A percentile compares a stretch with the other conserved stretches of the same genome.
phyloP scores from a whole-genome alignment of 1,140 invertebrate species.

The Drosophila pseudoobscura region DNA sequence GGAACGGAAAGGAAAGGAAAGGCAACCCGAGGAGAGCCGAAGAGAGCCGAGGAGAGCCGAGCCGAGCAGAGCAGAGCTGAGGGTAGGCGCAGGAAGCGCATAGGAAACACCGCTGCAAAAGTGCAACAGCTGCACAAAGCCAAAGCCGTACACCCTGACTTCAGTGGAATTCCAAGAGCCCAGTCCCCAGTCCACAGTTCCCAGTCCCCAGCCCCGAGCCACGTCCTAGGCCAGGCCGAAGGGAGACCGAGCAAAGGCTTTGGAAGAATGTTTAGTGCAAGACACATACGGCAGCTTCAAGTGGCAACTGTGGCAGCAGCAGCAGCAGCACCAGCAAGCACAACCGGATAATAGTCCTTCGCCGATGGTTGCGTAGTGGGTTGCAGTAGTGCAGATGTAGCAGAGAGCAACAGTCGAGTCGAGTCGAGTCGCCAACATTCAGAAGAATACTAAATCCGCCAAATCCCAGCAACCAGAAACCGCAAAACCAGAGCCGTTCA shows the following conservation, averaged over 20 bases:
- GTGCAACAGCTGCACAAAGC: slow-evolving; percentile 71
- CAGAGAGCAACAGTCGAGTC: slow-evolving; percentile 5
- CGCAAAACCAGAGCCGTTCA: slow-evolving; percentile 10
- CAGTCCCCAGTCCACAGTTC: not conserved
- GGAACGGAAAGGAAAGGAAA: slow-evolving; percentile 24
- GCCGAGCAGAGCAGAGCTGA: slow-evolving; percentile 1
- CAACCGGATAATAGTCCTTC: slow-evolving; percentile 64
- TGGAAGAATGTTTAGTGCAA: slow-evolving; percentile 75
- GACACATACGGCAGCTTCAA: slow-evolving; percentile 70
- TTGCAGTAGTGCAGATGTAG: slow-evolving; percentile 11
- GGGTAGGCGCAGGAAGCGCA: slow-evolving; percentile 18
- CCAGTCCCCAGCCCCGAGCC: slow-evolving; percentile 8
- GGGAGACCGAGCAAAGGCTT: slow-evolving; percentile 39
- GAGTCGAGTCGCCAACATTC: slow-evolving; percentile 1
- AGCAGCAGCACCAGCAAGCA: slow-evolving; percentile 65
- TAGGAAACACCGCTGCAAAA: slow-evolving; percentile 54
- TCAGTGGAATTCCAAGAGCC: not conserved
- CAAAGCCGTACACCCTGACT: not conserved
- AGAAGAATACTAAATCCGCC: slow-evolving; percentile 2
- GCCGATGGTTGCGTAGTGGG: too few species aligned
- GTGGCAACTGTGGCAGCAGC: slow-evolving; percentile 67
- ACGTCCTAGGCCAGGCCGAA: slow-evolving; percentile 21
- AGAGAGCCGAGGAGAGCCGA: slow-evolving; percentile 7
- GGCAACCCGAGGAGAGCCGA: slow-evolving; percentile 13
- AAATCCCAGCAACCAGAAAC: slow-evolving; percentile 8